phyloP scores from a whole-genome alignment of 2,888 invertebrate genomes.

The Hydrotaea diabolus region DNA sequence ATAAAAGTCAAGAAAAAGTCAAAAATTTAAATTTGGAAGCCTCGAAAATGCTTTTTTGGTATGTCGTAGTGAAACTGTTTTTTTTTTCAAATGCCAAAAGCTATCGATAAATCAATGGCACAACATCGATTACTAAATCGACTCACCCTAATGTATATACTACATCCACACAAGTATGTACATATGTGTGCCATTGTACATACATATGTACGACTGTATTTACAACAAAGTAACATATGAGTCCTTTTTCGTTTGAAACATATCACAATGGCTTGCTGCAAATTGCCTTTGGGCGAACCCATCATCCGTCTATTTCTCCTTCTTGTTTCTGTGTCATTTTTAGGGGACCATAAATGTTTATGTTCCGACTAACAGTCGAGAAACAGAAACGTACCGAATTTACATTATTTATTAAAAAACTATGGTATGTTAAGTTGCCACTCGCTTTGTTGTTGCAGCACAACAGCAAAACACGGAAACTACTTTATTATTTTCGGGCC shows the following conservation, averaged over 20 bases:
- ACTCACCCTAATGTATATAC: too few species aligned
- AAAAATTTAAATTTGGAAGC: too few species aligned
- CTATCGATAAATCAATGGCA: too few species aligned
- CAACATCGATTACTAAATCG: too few species aligned
- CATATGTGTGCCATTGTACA: neutral
- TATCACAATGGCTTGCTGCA: conserved; percentile 47
- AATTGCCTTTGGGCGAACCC: conserved; percentile 44
- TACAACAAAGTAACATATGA: neutral
- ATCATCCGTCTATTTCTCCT: conserved; percentile 38
- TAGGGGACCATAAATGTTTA: conserved; percentile 31
- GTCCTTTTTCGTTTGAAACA: conserved; percentile 39
- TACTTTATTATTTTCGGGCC: conserved; percentile 25
- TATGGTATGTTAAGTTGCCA: conserved; percentile 29
- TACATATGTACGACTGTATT: neutral
- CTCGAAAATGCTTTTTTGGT: too few species aligned
- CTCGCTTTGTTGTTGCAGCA: neutral
- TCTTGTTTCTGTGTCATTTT: neutral
- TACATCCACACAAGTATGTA: neutral
- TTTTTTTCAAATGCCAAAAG: too few species aligned
- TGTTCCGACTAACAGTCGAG: conserved; percentile 8
- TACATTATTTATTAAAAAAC: conserved; percentile 49
- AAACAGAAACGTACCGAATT: conserved; percentile 34
- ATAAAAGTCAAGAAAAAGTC: too few species aligned
- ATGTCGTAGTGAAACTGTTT: too few species aligned
- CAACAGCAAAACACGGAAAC: neutral